These are phyloP conservation scores for Reticulitermes speratus DNA, from an alignment of 1,140 invertebrate species.

Conservation along the genomic window DNA sequence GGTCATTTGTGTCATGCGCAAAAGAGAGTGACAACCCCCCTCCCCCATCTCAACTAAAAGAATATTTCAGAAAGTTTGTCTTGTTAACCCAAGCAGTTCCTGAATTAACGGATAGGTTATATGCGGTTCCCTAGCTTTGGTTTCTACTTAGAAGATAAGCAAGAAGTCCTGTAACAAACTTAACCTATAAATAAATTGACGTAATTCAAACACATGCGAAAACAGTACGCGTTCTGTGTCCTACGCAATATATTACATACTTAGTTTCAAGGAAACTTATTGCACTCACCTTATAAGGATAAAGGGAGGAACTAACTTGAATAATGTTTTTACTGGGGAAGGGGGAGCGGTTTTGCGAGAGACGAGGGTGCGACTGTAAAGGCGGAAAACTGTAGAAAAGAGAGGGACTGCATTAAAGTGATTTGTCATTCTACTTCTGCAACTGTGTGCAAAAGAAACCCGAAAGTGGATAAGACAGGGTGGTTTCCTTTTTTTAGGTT, in stretches of 20 bases:
- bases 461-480: neutral
- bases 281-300: neutral
- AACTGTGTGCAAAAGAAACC: neutral
- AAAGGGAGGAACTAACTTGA: slow-evolving; percentile 7
- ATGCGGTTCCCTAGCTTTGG: neutral
- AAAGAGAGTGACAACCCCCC: too few species aligned
- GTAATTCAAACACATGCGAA: neutral
- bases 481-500: neutral
- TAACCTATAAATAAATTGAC: neutral
- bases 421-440: neutral
- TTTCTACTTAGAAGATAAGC: neutral
- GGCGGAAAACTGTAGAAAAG: neutral
- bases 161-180: neutral
- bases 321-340: neutral
- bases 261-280: neutral
- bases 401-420: neutral
- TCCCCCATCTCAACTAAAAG: too few species aligned
- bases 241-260: neutral
- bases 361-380: neutral
- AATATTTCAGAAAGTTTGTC: too few species aligned
- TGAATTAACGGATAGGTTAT: too few species aligned
- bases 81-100: too few species aligned
- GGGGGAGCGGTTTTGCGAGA: neutral
- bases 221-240: neutral
- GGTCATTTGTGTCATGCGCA: too few species aligned